These are phyloP conservation scores for Neopipo cinnamomea DNA, from an alignment of 2,113 vertebrate species.

Conservation along the genomic window DNA sequence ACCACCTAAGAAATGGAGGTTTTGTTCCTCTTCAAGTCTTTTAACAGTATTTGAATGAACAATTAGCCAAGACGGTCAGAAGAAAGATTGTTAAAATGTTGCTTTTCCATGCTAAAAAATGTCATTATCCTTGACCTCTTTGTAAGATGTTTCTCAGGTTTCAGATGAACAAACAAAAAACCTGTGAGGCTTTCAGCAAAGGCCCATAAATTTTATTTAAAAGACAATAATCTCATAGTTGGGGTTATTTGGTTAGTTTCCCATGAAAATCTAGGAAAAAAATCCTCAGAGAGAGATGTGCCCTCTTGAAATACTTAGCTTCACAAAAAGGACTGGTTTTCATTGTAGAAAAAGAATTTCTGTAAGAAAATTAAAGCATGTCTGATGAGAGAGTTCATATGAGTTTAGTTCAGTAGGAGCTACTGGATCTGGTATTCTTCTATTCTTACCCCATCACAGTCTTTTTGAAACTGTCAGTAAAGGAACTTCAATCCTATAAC, in stretches of 20 bases:
- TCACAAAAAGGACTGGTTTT: slow-evolving; percentile 12
- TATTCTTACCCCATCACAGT: not conserved
- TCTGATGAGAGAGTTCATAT: not conserved
- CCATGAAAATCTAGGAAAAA: not conserved
- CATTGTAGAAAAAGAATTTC: not conserved
- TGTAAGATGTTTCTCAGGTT: not conserved
- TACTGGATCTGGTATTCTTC: not conserved
- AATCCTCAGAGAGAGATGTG: not conserved
- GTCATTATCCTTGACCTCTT: not conserved
- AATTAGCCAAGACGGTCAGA: not conserved
- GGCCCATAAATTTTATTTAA: not conserved
- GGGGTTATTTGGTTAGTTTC: slow-evolving; percentile 2
- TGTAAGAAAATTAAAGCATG: slow-evolving; percentile 12
- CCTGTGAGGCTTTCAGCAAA: not conserved
- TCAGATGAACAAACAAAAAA: not conserved
- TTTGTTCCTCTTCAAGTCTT: not conserved
- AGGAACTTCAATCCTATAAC: not conserved
- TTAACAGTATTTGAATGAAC: not conserved
- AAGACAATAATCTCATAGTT: not conserved
- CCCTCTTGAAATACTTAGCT: not conserved
- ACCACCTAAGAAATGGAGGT: not conserved
- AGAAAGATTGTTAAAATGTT: not conserved
- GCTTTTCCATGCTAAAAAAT: not conserved
- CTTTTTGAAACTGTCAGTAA: slow-evolving; percentile 6
- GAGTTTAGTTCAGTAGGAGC: not conserved